Percentiles rank a stretch among this genome's conserved stretches.
These are phyloP conservation scores for Torymus texanus DNA, from an alignment of 2,888 invertebrate species.

Conservation along the genomic window DNA sequence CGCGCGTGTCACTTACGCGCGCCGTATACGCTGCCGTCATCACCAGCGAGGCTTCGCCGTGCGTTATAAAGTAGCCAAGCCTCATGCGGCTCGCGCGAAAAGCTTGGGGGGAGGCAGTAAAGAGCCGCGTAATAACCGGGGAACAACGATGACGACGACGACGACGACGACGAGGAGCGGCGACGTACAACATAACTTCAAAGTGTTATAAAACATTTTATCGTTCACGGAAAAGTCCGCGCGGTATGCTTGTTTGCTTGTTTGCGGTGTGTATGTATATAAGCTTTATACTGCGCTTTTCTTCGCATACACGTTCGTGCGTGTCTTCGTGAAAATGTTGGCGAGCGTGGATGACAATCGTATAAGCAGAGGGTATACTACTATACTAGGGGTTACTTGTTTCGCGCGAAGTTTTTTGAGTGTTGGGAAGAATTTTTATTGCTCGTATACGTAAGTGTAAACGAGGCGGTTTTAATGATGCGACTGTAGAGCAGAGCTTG, in stretches of 20 bases:
- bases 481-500: no score
- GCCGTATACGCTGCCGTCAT: background rate
- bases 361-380: no score
- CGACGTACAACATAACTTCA: conserved; percentile 2
- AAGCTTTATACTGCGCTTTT: conserved; percentile 38
- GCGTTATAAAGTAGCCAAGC: conserved; percentile 62
- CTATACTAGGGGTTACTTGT: conserved; percentile 1
- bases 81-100: conserved; percentile 51
- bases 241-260: conserved; percentile 27
- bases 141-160: conserved; percentile 9
- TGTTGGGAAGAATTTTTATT: no score
- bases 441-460: no score
- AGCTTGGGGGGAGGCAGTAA: conserved; percentile 64
- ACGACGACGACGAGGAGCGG: conserved; percentile 1
- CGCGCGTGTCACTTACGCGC: conserved; percentile 40
- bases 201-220: conserved; percentile 68
- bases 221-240: conserved; percentile 62
- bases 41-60: conserved; percentile 18
- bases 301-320: conserved; percentile 42
- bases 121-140: conserved; percentile 63
- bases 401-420: conserved; percentile 34
- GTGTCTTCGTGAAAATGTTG: conserved; percentile 41
- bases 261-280: conserved; percentile 53
- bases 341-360: no score
- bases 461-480: no score